phyloP scores from a whole-genome alignment of 2,888 invertebrate genomes.

The Kuschelorhynchus macadamiae region DNA sequence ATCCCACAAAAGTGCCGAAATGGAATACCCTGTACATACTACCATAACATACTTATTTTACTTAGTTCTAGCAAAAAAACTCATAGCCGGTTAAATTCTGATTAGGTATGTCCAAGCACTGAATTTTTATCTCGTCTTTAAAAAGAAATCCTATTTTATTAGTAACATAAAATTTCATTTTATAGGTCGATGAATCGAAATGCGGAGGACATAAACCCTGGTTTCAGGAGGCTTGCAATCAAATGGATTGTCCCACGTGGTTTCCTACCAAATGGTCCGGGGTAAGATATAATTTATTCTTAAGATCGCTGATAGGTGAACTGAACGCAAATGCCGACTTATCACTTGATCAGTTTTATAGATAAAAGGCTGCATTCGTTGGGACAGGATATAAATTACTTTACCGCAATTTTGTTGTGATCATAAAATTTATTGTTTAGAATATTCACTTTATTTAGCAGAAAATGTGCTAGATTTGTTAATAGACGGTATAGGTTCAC shows the following conservation, averaged over 20 bases:
- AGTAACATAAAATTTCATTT: constrained; percentile 54
- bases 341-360: constrained; percentile 7
- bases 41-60: too few species aligned
- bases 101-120: constrained; percentile 1
- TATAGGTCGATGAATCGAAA: constrained; percentile 82
- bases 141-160: constrained; percentile 16
- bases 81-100: too few species aligned
- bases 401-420: too few species aligned
- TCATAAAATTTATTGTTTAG: too few species aligned
- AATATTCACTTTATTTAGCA: too few species aligned
- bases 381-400: too few species aligned
- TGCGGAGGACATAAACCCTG: constrained; percentile 86
- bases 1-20: too few species aligned
- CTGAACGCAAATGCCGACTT: constrained; percentile 9
- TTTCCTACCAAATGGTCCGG: constrained; percentile 90
- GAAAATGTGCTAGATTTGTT: too few species aligned
- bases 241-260: constrained; percentile 91
- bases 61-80: too few species aligned
- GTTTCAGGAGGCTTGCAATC: constrained; percentile 86
- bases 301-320: constrained; percentile 11
- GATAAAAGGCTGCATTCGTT: background rate
- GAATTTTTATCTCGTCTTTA: constrained; percentile 10
- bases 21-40: too few species aligned
- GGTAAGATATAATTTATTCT: constrained; percentile 74
- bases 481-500: too few species aligned